Evolutionary conservation across 2,113 vertebrate species (phyloP).

Genomic region (Vanacampus margaritifer): DNA sequence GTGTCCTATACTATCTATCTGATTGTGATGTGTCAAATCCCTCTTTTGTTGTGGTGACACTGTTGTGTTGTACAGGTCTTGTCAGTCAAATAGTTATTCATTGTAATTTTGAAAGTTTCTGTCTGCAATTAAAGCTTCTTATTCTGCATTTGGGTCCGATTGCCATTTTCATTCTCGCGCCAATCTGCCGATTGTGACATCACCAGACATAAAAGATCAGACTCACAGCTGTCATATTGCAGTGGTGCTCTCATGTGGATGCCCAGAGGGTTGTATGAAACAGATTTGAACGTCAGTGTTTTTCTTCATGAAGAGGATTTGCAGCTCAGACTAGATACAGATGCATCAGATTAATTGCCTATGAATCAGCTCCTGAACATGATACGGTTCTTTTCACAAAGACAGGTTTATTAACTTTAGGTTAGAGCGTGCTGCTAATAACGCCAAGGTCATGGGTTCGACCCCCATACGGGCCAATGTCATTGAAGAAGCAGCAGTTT

Average conservation of each 20-base stretch:
- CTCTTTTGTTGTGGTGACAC: background rate
- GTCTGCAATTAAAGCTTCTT: background rate
- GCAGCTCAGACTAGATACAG: background rate
- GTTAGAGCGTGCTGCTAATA: too few relatives aligned
- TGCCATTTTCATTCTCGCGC: background rate
- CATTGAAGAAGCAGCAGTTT: too few relatives aligned
- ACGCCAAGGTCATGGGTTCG: too few relatives aligned
- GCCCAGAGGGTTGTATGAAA: background rate
- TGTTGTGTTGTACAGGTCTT: background rate
- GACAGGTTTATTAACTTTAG: conserved; percentile 4
- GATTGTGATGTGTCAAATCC: background rate
- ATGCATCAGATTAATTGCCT: background rate
- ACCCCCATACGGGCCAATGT: too few relatives aligned
- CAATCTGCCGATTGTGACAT: background rate
- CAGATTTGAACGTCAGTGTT: background rate
- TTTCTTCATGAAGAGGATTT: background rate
- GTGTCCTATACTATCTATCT: background rate
- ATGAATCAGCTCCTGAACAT: conserved; percentile 3
- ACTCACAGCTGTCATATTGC: background rate
- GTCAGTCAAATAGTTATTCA: background rate
- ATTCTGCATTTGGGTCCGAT: background rate
- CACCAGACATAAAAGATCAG: background rate
- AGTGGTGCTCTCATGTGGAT: background rate
- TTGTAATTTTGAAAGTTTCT: background rate
- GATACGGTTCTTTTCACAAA: conserved; percentile 17